Percentiles rank a stretch among this genome's conserved stretches.
Evolutionary conservation across 2,888 invertebrate species (phyloP).

Genomic region (Callyntrura sp.): DNA sequence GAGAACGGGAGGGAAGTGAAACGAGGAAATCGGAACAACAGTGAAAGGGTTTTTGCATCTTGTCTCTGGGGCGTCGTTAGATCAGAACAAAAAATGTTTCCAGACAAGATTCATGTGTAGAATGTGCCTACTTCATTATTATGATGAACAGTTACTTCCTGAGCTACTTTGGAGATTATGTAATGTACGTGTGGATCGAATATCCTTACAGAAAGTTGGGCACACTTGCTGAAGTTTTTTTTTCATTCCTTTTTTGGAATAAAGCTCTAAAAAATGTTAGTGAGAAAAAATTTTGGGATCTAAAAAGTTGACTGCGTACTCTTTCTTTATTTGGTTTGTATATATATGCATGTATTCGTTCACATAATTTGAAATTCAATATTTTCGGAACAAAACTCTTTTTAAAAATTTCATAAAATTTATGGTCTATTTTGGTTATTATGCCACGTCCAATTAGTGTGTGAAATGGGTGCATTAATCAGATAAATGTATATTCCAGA

Average conservation of each 20-base stretch:
- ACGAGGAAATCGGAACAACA: conserved; percentile 63
- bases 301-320: background rate
- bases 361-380: conserved; percentile 22
- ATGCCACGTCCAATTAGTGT: conserved; percentile 65
- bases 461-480: conserved; percentile 48
- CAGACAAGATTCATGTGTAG: conserved; percentile 61
- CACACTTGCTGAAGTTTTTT: background rate
- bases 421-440: conserved; percentile 53
- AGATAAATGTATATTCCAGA: conserved; percentile 10
- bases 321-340: background rate
- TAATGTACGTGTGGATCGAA: background rate
- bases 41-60: conserved; percentile 73
- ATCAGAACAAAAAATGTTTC: conserved; percentile 59
- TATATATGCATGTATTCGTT: too few relatives aligned
- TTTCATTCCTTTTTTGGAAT: too few relatives aligned
- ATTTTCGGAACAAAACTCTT: conserved; percentile 17
- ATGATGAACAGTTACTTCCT: conserved; percentile 50
- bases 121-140: conserved; percentile 36
- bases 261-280: too few relatives aligned
- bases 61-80: conserved; percentile 75
- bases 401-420: conserved; percentile 32
- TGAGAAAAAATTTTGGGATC: background rate
- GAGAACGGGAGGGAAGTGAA: conserved; percentile 46
- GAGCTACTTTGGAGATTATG: background rate
- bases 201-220: background rate